Percentiles rank a stretch among this genome's conserved stretches.
These are phyloP conservation scores for Volucella bombylans DNA, from an alignment of 2,888 invertebrate species.

Conservation along the genomic window DNA sequence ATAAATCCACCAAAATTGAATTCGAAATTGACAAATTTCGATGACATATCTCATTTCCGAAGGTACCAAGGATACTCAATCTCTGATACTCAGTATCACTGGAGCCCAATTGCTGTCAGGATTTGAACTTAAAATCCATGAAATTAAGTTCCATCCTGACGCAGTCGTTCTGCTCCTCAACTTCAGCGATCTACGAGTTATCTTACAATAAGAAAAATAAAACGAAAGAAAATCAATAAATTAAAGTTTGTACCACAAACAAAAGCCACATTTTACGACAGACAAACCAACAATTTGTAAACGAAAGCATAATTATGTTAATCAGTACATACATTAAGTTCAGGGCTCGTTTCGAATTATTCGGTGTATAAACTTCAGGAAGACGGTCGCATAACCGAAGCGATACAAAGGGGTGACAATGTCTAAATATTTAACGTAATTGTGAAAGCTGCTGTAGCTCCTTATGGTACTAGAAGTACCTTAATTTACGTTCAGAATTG, in stretches of 20 bases:
- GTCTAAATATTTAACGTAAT: neutral
- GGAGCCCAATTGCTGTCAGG: too few relatives aligned
- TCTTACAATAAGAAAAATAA: neutral
- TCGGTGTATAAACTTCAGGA: constrained; percentile 9
- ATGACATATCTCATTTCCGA: too few relatives aligned
- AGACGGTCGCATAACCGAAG: neutral
- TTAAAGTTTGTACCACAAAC: neutral
- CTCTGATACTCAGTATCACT: too few relatives aligned
- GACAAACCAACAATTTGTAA: constrained; percentile 7
- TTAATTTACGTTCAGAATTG: neutral
- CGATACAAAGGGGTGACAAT: neutral
- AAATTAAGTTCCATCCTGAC: neutral
- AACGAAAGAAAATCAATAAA: constrained; percentile 11
- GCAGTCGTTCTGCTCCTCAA: neutral
- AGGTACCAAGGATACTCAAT: too few relatives aligned
- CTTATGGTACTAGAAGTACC: neutral
- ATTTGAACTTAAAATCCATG: neutral
- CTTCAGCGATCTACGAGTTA: too few relatives aligned
- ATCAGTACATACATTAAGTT: constrained; percentile 35
- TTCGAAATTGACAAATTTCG: too few relatives aligned
- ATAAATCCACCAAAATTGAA: too few relatives aligned
- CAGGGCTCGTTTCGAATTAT: constrained; percentile 28
- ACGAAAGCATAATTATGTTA: constrained; percentile 24
- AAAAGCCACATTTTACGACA: neutral
- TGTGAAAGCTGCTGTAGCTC: constrained; percentile 1